Evolutionary conservation across 1,140 invertebrate species (phyloP), one percentile per base, ranked within the genome.

Genomic region (Drosophila triauraria): DNA sequence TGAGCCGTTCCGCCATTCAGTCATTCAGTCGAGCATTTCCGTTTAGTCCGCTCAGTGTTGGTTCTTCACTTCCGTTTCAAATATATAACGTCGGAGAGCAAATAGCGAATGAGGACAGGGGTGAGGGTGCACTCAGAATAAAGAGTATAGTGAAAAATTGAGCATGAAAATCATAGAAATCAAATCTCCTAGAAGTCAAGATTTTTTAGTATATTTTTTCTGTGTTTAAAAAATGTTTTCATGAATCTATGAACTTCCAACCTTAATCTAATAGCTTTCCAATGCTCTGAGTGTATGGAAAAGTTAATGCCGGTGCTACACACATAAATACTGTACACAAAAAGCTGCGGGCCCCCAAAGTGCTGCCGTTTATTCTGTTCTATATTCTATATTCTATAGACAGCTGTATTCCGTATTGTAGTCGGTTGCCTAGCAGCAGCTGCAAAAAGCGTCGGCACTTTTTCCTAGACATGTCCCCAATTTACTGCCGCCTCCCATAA

Each of bases 21-120:
- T 76, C 82, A 79, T 70, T 86, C 82, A 75, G 56, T 79, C 58
- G 54, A 62, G 47, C 84, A 84, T 68, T 84, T 87, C 83, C 83
- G 83, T 62, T 76, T 50, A 62, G 76, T 47, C 58, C 61, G 53
- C 54, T 80, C 72, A 47, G 53, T 59, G 62, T 40, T 64, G 50
- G 65, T 64, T 76, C 74, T 80, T 83, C 69, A 84, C 87, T 84
- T 87, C 84, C 85, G 84, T 78, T 87, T 87, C 80, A 70, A 87
- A 80, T 87, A 77, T 72, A 83, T 71, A 83, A 80, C 84, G 76
- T 53, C 59, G 64, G 46, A 50, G 63, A 40, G 84, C 69, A 86
- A 57, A 75, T 51, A 68, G 23, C 53, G 23, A 5, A 2, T 42
- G 13, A 42, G 15, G 4, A 5, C 5, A 42, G 40, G 40, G 15